Conservation (phyloP, 2,797 vertebrate genomes). For the Fringilla coelebs region DNA sequence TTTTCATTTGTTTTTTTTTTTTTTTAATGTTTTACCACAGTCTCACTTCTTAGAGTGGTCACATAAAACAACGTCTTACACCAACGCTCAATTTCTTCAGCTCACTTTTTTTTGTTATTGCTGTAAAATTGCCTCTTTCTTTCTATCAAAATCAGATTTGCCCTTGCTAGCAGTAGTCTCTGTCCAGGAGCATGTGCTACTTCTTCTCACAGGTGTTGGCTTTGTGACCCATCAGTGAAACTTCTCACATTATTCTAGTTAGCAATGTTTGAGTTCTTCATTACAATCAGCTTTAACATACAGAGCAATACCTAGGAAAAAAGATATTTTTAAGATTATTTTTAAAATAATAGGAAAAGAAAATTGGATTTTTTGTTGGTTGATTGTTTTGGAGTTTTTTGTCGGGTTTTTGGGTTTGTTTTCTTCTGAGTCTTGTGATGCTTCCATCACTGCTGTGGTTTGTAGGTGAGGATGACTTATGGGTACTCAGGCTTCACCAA, state of each 20-base stretch:
- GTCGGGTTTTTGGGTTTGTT: accelerated
- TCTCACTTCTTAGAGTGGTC: background rate
- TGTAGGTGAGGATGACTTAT: background rate
- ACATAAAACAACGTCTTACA: background rate
- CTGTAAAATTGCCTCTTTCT: background rate
- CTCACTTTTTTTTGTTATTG: background rate
- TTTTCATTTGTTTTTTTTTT: accelerated
- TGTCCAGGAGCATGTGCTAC: background rate
- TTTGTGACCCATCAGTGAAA: background rate
- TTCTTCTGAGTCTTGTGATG: background rate
- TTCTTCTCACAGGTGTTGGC: background rate
- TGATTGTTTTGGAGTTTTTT: background rate
- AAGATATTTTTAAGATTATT: background rate
- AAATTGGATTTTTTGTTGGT: accelerated
- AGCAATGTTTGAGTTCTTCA: background rate
- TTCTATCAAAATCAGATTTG: background rate
- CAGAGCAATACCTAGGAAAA: background rate
- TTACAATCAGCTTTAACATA: background rate
- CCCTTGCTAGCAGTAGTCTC: background rate
- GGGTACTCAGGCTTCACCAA: background rate
- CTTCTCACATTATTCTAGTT: background rate
- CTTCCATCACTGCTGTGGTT: background rate
- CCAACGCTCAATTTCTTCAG: background rate
- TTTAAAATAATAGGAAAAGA: background rate
- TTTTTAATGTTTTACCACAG: background rate